Evolutionary conservation across 2,113 vertebrate genomes (phyloP).

Genomic region (Oreochromis niloticus): DNA sequence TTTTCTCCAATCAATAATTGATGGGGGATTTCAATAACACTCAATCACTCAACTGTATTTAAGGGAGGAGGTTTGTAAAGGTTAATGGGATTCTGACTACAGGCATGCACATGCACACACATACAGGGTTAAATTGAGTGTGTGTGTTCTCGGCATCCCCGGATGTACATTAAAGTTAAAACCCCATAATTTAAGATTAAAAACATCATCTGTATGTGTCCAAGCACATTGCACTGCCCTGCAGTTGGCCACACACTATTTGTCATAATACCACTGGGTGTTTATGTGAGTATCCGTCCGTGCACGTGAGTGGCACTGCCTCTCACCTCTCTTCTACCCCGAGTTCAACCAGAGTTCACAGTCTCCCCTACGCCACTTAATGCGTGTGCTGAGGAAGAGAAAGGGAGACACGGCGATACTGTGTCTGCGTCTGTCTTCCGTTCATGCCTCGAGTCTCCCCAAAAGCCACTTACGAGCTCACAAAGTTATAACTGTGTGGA

Average conservation of each 20-base stretch:
- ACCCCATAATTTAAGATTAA: background rate
- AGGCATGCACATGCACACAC: background rate
- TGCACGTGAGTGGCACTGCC: slow-evolving; percentile 32
- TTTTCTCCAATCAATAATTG: slow-evolving; percentile 35
- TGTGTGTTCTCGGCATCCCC: background rate
- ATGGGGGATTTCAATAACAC: slow-evolving; percentile 22
- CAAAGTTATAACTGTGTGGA: slow-evolving; percentile 43
- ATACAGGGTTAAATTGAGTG: background rate
- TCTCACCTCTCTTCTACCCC: slow-evolving; percentile 67
- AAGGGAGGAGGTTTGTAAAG: slow-evolving; percentile 12
- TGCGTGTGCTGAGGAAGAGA: slow-evolving; percentile 26
- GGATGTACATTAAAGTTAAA: background rate
- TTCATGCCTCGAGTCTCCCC: slow-evolving; percentile 49
- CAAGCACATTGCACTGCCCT: background rate
- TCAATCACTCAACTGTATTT: slow-evolving; percentile 43
- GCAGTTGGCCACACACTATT: background rate
- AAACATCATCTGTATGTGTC: background rate
- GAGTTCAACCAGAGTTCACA: slow-evolving; percentile 74
- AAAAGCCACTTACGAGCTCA: slow-evolving; percentile 59
- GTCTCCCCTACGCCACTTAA: slow-evolving; percentile 48
- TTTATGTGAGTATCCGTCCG: background rate
- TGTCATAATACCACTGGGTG: background rate
- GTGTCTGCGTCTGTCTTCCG: background rate
- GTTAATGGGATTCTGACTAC: slow-evolving; percentile 34
- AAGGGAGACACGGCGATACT: background rate